Base-by-base conservation (phyloP, 2,888 invertebrate species). In the Callimorpha dominula region DNA sequence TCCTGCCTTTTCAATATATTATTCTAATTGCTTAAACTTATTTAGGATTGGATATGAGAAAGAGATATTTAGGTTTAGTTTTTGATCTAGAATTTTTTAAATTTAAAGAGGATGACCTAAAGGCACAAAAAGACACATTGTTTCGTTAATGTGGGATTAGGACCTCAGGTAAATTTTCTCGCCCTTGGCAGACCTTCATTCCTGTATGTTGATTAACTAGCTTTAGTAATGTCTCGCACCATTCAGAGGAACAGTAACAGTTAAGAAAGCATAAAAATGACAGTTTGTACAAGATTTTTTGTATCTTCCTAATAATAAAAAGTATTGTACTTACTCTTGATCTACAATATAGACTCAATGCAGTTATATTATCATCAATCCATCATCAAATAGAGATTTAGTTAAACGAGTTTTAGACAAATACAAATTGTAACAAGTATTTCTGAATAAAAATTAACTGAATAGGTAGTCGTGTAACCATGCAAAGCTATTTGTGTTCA, bases 401-500 rank as follows among this genome's bases (percentile, higher is more conserved):
- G 31, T 31, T 31, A 31, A 31, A 2, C 31, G 31, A 31, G 31
- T 31, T 31, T 31, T 31, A 31, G 31, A 31, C 31, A 31, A 31
- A 31, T 50, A 66, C 14, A 31, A 52, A 66, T 50, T 31, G 31
- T 50, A 31, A 15, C 49, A 4, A 20, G 14, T 66, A 66, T 14
- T 50, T 14, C 14, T 54, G 31, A 31, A 68, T 15, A 43, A 9
- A 43, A 54, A 68, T 57, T 15, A 60, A 46, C 49, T 43, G 14
- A 46, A 40, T 49, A 50, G 15, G 49, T 67, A 43, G n/a, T n/a
- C 20, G 64, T 46, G 76, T 68, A 67, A 63, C 68, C 73, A 77
- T 71, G 73, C 74, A 68, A 43, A 70, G 60, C 75, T 82, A 85
- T 83, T 78, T 81, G 74, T 70, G 80, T 74, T 73, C 78, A 82